A percentile compares a stretch with the other conserved stretches of the same genome.
Conservation (phyloP, 2,113 vertebrate genomes). For the Lepus americanus region DNA sequence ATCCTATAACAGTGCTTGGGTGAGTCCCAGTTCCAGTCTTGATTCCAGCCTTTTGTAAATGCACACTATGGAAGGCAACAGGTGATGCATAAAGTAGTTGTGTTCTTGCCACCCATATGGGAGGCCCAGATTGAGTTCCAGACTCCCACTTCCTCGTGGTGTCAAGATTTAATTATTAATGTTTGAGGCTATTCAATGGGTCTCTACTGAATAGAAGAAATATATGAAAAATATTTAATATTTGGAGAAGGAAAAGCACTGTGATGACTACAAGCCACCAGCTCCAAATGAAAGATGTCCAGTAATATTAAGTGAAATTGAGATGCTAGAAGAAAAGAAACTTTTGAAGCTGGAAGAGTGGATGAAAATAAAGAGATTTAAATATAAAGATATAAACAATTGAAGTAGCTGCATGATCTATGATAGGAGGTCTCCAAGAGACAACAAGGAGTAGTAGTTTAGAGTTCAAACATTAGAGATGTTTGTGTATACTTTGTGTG, state of each 20-base stretch:
- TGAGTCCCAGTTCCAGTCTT: no score
- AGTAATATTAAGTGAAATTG: not conserved
- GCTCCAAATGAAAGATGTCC: not conserved
- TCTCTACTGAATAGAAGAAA: not conserved
- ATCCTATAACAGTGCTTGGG: no score
- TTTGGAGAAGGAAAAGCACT: not conserved
- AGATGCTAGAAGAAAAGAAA: not conserved
- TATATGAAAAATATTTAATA: not conserved
- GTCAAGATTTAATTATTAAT: not conserved
- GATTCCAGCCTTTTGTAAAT: no score
- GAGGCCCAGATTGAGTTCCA: no score
- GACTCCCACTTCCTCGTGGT: no score
- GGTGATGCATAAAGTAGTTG: no score
- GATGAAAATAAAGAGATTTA: not conserved
- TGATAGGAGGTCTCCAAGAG: not conserved
- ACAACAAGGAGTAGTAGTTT: not conserved
- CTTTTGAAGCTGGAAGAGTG: not conserved
- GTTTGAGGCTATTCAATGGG: not conserved
- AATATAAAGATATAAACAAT: not conserved
- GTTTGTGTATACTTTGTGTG: not conserved
- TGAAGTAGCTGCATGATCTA: not conserved
- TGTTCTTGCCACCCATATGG: no score
- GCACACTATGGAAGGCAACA: no score
- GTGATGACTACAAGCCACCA: not conserved
- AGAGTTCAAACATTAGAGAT: not conserved